phyloP scores from a whole-genome alignment of 2,888 invertebrate species.

The Poecilus cupreus region DNA sequence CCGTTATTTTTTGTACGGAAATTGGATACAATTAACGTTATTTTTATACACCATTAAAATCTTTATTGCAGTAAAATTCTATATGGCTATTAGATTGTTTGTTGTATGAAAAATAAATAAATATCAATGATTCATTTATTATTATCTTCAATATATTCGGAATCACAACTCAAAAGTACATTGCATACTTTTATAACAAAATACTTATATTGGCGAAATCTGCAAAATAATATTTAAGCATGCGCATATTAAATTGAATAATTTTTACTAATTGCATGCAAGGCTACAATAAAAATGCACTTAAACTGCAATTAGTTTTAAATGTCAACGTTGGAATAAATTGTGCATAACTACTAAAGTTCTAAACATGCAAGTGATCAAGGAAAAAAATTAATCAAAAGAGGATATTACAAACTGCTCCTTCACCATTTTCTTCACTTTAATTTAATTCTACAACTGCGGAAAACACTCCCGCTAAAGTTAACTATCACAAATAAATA shows the following conservation, averaged over 20 bases:
- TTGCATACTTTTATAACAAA: too few relatives aligned
- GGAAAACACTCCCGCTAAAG: slow-evolving; percentile 13
- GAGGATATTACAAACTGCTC: not conserved
- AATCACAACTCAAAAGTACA: too few relatives aligned
- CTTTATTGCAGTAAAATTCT: too few relatives aligned
- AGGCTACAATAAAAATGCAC: not conserved
- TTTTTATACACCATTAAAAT: too few relatives aligned
- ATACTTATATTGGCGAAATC: too few relatives aligned
- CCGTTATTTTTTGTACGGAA: too few relatives aligned
- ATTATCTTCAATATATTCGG: too few relatives aligned
- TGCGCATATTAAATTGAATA: slow-evolving; percentile 11
- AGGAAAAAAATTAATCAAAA: not conserved
- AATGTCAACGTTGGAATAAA: not conserved
- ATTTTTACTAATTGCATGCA: not conserved
- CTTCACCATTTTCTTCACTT: not conserved
- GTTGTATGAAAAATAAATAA: too few relatives aligned
- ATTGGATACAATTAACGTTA: too few relatives aligned
- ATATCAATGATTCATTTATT: too few relatives aligned
- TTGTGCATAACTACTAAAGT: not conserved
- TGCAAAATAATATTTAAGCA: not conserved
- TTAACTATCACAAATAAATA: slow-evolving; percentile 13
- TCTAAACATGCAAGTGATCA: not conserved
- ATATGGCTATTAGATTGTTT: too few relatives aligned
- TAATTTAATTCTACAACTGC: slow-evolving; percentile 9
- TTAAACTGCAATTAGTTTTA: slow-evolving; percentile 1